These are phyloP conservation scores for Schizotus pectinicornis DNA, from an alignment of 2,888 invertebrate species.

Conservation along the genomic window DNA sequence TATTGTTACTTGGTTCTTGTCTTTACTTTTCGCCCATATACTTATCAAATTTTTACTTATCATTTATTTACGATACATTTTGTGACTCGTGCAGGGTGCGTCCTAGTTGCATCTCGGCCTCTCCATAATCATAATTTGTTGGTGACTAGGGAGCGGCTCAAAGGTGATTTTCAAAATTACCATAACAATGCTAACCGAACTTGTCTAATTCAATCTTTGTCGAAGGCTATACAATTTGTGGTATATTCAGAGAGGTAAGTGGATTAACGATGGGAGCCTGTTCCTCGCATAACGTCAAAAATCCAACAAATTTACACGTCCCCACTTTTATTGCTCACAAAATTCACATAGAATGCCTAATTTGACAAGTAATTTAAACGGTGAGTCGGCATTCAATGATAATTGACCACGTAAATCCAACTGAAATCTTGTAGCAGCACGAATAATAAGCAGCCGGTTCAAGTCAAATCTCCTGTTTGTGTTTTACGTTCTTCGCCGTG, in stretches of 20 bases:
- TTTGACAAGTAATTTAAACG: conserved; percentile 8
- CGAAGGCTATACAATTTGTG: conserved; percentile 18
- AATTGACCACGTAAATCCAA: not conserved
- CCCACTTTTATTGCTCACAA: conserved; percentile 7
- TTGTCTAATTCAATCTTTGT: conserved; percentile 17
- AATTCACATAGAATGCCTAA: not conserved
- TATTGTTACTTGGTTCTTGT: no score
- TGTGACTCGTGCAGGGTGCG: no score
- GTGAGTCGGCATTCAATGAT: not conserved
- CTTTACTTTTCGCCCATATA: no score
- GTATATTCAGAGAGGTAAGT: conserved; percentile 18
- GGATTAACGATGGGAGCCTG: conserved; percentile 12
- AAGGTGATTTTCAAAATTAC: conserved; percentile 16
- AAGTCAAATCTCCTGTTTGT: no score
- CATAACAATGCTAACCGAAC: conserved; percentile 21
- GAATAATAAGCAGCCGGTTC: no score
- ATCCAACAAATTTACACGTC: not conserved
- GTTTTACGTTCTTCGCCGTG: no score
- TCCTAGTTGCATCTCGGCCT: no score
- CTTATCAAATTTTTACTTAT: no score
- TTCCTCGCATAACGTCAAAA: not conserved
- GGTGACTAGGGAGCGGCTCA: conserved; percentile 9
- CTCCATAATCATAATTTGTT: no score
- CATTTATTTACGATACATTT: no score
- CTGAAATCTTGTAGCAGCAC: no score